These are phyloP conservation scores for Herpailurus yagouaroundi DNA, from an alignment of 2,113 vertebrate species.

Conservation along the genomic window DNA sequence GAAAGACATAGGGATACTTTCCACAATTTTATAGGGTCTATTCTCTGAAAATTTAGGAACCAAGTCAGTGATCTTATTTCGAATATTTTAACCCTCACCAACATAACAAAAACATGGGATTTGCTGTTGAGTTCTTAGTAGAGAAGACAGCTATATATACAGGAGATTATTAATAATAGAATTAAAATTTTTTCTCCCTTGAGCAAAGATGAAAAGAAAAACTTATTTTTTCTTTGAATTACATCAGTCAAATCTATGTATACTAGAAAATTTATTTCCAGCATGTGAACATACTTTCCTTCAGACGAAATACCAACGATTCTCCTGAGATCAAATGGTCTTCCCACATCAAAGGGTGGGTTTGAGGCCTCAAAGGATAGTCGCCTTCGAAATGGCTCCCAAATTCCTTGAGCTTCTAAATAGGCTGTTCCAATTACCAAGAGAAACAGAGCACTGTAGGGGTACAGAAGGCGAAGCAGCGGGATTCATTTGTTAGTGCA, in stretches of 20 bases:
- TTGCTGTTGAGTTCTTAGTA: neutral
- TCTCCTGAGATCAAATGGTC: conserved; percentile 98
- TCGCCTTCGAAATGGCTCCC: conserved; percentile 97
- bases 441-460: conserved; percentile 94
- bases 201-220: neutral
- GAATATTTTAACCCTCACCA: neutral
- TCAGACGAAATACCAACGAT: conserved; percentile 97
- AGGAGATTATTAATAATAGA: neutral
- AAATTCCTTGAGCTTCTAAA: conserved; percentile 98
- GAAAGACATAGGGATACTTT: neutral
- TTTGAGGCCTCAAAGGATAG: conserved; percentile 94
- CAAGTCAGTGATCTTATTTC: neutral
- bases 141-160: neutral
- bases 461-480: conserved; percentile 64
- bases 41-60: neutral
- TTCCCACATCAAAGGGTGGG: conserved; percentile 94
- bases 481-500: conserved; percentile 48
- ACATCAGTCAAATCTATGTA: neutral
- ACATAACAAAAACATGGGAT: neutral
- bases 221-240: conserved; percentile 12
- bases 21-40: neutral
- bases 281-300: conserved; percentile 90
- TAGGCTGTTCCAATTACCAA: conserved; percentile 97
- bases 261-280: neutral
- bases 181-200: neutral